Base-by-base conservation (phyloP, 2,888 invertebrate species). In the Cenopis cana region DNA sequence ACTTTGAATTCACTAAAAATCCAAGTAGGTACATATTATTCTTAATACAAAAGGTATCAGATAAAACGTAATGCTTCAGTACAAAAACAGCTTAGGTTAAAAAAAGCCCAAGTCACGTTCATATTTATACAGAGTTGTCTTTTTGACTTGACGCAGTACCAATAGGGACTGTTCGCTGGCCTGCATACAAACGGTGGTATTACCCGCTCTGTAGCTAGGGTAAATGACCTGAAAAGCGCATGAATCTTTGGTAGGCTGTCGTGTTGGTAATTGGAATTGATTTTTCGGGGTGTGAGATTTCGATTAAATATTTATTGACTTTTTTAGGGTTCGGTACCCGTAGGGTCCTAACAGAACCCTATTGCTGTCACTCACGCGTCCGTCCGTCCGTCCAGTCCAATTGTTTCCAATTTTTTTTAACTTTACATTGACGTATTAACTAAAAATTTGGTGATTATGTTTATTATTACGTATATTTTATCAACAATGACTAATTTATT, bases 121-220 rank as follows among this genome's bases (percentile, higher is more conserved):
- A 24, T n/a, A 36, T 54, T 24, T 50, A 18, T 38, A 64, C 20
- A 38, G 36, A n/a, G 52, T 18, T 36, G 12, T 20, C 38, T 38
- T 64, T 64, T 38, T 14, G n/a, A 36, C 14, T 38, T 50, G 20
- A 1, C 4, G 9, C n/a, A 52, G 36, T 38, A 64, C 64, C 54
- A 55, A 56, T 56, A 66, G 65, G 65, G 65, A 55, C 18, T 41
- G 65, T 17, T 33, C 17, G 41, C 70, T 73, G 70, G 69, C 65
- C 73, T 77, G 85, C 78, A 85, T 85, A 85, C 79, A 84, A 85
- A 85, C 82, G 74, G 79, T 76, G 76, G 65, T 75, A 81, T 84
- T 85, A 81, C 78, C 74, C 75, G 62, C 50, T 60, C 76, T 67
- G 68, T 52, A 57, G 41, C n/a, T 56, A 67, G 79, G 77, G 79